Base-by-base conservation (phyloP, 2,113 vertebrate species). In the Eptesicus fuscus region DNA sequence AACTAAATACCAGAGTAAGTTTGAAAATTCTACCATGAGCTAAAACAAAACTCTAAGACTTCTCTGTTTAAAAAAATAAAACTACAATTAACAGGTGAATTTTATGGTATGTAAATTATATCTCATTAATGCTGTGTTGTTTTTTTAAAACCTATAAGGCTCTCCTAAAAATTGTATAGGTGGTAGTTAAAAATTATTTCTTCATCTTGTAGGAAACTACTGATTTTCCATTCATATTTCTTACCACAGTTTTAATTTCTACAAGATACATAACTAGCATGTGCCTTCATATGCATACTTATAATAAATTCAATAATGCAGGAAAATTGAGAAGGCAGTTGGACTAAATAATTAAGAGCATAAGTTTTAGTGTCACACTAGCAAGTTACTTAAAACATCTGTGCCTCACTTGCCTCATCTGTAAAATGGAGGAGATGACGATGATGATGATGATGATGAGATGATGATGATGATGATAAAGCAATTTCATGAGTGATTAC, bases 21-120 rank as follows among this genome's bases (percentile, higher is more conserved):
- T 47, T 93, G 32, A 87, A 92, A 90, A 90, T 37, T 56, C 61
- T 88, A 65, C 87, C 82, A 82, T 83, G 78, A 92, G 51, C 44
- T 90, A 90, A 79, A 97, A 32, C 70, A 73, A 80, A 87, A 87
- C 63, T 74, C 42, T 74, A 83, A 47, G 16, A 23, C 23, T 80
- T 51, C 90, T 79, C 25, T 69, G 12, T 63, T 91, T n/a, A 70
- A 73, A 63, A 70, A 73, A 44, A 37, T 78, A 71, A 35, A 32
- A 14, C 35, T 32, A 79, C 25, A 35, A 23, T 49, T 82, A 49
- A 28, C 71, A 12, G 35, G 47, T 78, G 12, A 56, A 56, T 84
- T 79, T 88, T 70, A 49, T 63, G 20, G 1, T 47, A 20, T 80
- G 7, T 71, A 84, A 90, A 95, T 65, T 65, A 63, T 23, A 86